A percentile compares a stretch with the other conserved stretches of the same genome.
These are phyloP conservation scores for Cantharis flavilabris DNA, from an alignment of 2,888 invertebrate species.

Conservation along the genomic window DNA sequence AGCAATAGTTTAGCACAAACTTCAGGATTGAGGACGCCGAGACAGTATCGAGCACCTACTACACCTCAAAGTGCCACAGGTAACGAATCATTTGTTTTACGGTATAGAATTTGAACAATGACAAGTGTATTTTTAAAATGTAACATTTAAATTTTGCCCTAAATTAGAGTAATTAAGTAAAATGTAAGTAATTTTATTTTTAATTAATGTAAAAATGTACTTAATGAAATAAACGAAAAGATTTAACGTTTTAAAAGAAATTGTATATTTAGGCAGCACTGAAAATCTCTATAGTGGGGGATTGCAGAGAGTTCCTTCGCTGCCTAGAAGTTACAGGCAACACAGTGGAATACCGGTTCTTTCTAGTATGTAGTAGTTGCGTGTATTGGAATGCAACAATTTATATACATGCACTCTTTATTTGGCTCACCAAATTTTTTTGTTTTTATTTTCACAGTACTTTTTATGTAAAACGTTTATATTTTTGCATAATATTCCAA, in stretches of 20 bases:
- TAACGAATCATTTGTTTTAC: conserved; percentile 1
- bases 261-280: conserved; percentile 59
- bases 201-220: neutral
- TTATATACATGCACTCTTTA: neutral
- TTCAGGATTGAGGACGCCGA: conserved; percentile 53
- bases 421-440: neutral
- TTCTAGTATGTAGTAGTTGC: conserved; percentile 48
- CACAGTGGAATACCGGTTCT: conserved; percentile 66
- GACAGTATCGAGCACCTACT: conserved; percentile 50
- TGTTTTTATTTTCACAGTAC: neutral
- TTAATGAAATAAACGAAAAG: conserved; percentile 3
- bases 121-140: neutral
- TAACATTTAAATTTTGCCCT: conserved; percentile 2
- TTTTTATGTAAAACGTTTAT: neutral
- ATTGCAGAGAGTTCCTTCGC: conserved; percentile 63
- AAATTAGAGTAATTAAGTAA: neutral
- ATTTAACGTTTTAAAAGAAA: conserved; percentile 2
- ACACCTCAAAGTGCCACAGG: conserved; percentile 52
- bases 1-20: conserved; percentile 58
- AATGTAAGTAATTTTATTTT: neutral
- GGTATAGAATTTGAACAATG: neutral
- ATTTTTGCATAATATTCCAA: neutral
- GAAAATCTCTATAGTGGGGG: conserved; percentile 61
- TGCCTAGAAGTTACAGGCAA: conserved; percentile 64
- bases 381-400: neutral